Conservation (phyloP, 2,113 vertebrate species). For the Ornithorhynchus anatinus region DNA sequence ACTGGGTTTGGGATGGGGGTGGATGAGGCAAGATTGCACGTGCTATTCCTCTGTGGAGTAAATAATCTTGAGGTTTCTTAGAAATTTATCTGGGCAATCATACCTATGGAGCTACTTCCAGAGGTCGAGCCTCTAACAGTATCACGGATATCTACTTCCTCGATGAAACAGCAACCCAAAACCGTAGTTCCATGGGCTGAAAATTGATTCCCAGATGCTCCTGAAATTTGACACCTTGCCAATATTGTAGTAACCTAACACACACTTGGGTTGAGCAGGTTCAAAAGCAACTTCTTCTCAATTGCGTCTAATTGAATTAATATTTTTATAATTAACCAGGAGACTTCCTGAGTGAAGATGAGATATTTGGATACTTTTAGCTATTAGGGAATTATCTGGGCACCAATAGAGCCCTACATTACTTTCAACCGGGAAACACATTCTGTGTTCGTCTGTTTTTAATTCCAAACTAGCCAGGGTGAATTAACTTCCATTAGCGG, state of each 20-base stretch:
- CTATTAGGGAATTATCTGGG: slow-evolving; percentile 56
- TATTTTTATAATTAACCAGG: slow-evolving; percentile 63
- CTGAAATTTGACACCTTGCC: slow-evolving; percentile 47
- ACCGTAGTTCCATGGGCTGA: slow-evolving; percentile 6
- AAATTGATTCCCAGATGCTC: slow-evolving; percentile 54
- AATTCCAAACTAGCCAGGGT: slow-evolving; percentile 60
- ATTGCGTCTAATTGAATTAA: slow-evolving; percentile 63
- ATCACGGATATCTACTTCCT: slow-evolving; percentile 17
- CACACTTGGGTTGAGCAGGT: slow-evolving; percentile 29
- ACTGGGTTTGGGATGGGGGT: not conserved
- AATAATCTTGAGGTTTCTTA: no score
- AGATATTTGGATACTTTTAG: slow-evolving; percentile 51
- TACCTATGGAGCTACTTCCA: not conserved
- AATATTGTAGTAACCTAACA: slow-evolving; percentile 63
- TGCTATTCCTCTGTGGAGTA: not conserved
- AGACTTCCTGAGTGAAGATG: slow-evolving; percentile 64
- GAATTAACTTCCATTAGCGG: slow-evolving; percentile 50
- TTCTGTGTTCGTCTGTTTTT: slow-evolving; percentile 61
- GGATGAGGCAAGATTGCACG: not conserved
- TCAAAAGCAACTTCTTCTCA: slow-evolving; percentile 52
- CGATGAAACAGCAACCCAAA: slow-evolving; percentile 32
- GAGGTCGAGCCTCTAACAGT: slow-evolving; percentile 16
- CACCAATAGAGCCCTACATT: slow-evolving; percentile 30
- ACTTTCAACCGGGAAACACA: slow-evolving; percentile 51
- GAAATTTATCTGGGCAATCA: not conserved